Evolutionary conservation across 2,113 vertebrate genomes (phyloP).

Genomic region (Callospermophilus lateralis): DNA sequence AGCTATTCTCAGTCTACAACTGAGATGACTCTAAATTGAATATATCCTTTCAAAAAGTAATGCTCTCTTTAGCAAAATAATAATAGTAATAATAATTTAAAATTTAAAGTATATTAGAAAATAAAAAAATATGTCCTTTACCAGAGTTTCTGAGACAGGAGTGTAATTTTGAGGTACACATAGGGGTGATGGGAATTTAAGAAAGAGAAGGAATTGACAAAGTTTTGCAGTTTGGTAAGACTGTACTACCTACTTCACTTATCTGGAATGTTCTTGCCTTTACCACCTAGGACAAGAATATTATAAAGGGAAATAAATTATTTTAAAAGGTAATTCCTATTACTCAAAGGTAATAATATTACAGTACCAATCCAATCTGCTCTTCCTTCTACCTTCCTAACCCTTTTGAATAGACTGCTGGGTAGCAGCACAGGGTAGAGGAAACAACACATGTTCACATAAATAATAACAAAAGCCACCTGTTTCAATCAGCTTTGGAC

Average conservation of each 20-base stretch:
- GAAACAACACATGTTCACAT: background rate
- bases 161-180: background rate
- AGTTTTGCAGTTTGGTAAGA: background rate
- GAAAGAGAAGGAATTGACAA: background rate
- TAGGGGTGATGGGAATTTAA: background rate
- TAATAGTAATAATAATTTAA: too few species aligned
- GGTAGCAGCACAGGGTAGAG: background rate
- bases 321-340: background rate
- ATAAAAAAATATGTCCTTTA: background rate
- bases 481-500: too few species aligned
- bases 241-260: background rate
- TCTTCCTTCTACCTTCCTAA: background rate
- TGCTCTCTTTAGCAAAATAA: background rate
- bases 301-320: background rate
- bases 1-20: background rate
- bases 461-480: background rate
- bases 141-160: background rate
- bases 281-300: background rate
- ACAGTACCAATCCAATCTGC: background rate
- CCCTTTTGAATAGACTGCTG: background rate
- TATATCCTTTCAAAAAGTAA: background rate
- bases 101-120: slow-evolving; percentile 22
- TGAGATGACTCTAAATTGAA: background rate
- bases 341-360: slow-evolving; percentile 6
- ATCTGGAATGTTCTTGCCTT: background rate